Base-by-base conservation (phyloP, 2,888 invertebrate genomes). In the Diadegma fenestrale region DNA sequence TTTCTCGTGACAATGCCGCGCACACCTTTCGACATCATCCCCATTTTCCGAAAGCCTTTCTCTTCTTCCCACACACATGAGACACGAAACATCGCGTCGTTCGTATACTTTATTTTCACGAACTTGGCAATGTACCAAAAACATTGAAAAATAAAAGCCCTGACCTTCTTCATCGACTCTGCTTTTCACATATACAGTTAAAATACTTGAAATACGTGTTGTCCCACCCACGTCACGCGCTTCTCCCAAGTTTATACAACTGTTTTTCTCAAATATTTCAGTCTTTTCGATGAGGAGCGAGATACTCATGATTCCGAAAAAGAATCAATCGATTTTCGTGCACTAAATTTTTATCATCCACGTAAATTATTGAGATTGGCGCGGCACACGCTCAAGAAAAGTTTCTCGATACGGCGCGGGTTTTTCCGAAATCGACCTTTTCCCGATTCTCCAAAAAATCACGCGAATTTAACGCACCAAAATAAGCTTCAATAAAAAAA, bases 101-200 rank as follows among this genome's bases (percentile, higher is more conserved):
- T 17, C 19, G 51, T 82, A 58, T 73, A 37, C 37, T 75, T 82
- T 72, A 79, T 76, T 68, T 80, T 85, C 51, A 63, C 54, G 78
- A 85, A 71, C 76, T 85, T 85, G 85, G 85, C 82, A 61, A 17
- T 58, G 5, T 71, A 58, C 76, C 85, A 82, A 82, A 75, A 85
- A 82, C 61, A 72, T 82, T 82, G 82, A 72, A 72, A 76, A 85
- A 82, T 80, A 82, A 79, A 78, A 82, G 58, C 76, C 82, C 82
- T 79, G 85, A 82, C 85, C 82, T 82, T 79, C 45, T 82, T 37
- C 26, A 54, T 78, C 69, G 54, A 22, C 48, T 30, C 30, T 30
- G 48, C 12, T 61, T n/a, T 48, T 14, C 71, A n/a, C n/a, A 12
- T 43, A 48, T 71, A 71, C 66, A 63, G 26, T 66, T 51, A 37